These are phyloP conservation scores for Magallana gigas DNA, from an alignment of 1,140 invertebrate genomes.

Conservation along the genomic window DNA sequence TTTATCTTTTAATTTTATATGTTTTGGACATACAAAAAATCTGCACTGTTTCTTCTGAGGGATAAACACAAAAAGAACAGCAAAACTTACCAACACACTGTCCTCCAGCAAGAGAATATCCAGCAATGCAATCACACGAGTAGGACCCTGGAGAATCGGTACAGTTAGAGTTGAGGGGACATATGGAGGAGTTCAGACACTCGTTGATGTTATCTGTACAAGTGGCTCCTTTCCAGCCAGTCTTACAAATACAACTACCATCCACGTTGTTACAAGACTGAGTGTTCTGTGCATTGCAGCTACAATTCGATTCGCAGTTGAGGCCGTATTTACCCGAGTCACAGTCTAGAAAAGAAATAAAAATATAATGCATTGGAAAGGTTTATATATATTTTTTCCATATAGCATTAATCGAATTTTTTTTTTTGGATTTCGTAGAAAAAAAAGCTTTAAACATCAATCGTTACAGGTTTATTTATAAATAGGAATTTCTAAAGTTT, in stretches of 20 bases:
- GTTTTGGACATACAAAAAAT: too few relatives aligned
- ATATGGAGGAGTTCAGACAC: slow-evolving; percentile 45
- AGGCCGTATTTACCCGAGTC: slow-evolving; percentile 39
- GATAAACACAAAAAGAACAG: not conserved
- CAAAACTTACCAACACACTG: slow-evolving; percentile 43
- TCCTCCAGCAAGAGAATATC: slow-evolving; percentile 15
- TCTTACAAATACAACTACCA: slow-evolving; percentile 48
- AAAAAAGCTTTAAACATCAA: too few relatives aligned
- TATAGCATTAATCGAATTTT: too few relatives aligned
- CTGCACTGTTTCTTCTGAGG: too few relatives aligned
- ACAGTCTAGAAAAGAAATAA: slow-evolving; percentile 33
- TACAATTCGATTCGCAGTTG: slow-evolving; percentile 30
- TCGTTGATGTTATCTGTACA: slow-evolving; percentile 58
- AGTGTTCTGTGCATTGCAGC: slow-evolving; percentile 14
- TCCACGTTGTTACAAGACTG: slow-evolving; percentile 40
- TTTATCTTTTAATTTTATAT: too few relatives aligned
- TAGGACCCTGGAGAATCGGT: slow-evolving; percentile 57
- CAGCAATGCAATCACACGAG: slow-evolving; percentile 57
- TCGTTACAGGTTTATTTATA: too few relatives aligned
- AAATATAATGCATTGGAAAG: too few relatives aligned
- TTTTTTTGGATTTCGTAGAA: too few relatives aligned
- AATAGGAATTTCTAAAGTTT: too few relatives aligned
- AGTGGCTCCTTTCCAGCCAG: slow-evolving; percentile 40
- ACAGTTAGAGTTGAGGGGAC: slow-evolving; percentile 55
- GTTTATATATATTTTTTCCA: too few relatives aligned